Evolutionary conservation across 64 coral and sea anemone species (phyloP).

Genomic region (Anthopleura sola): DNA sequence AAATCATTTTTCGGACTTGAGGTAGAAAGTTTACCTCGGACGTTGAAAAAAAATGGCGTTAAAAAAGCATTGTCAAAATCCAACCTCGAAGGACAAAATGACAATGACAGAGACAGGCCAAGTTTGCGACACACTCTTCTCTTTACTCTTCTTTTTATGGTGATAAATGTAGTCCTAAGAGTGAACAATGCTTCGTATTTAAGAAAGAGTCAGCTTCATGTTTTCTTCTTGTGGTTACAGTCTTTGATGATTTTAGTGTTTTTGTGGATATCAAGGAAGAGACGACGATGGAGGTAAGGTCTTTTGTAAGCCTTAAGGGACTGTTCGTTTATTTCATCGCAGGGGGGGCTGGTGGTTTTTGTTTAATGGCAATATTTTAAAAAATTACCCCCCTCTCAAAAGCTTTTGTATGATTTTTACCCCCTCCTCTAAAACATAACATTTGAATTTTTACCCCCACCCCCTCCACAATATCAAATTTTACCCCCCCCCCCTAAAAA

Average conservation of each 20-base stretch:
- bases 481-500: no score
- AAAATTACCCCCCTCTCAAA: no score
- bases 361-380: no score
- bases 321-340: no score
- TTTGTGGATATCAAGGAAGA: not conserved
- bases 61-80: not conserved
- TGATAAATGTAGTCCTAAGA: not conserved
- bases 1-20: not conserved
- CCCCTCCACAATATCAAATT: no score
- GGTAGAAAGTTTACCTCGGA: not conserved
- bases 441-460: no score
- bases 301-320: no score
- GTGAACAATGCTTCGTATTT: not conserved
- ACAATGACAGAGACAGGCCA: no score
- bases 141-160: not conserved
- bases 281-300: not conserved
- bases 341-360: no score
- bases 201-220: not conserved
- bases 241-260: slow-evolving; percentile 3
- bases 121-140: not conserved
- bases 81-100: not conserved
- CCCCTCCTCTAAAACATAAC: no score
- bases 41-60: not conserved
- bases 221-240: not conserved
- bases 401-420: no score